A percentile compares a stretch with the other conserved stretches of the same genome.
Conservation (phyloP, 2,113 vertebrate species). For the Muntiacus muntjak region DNA sequence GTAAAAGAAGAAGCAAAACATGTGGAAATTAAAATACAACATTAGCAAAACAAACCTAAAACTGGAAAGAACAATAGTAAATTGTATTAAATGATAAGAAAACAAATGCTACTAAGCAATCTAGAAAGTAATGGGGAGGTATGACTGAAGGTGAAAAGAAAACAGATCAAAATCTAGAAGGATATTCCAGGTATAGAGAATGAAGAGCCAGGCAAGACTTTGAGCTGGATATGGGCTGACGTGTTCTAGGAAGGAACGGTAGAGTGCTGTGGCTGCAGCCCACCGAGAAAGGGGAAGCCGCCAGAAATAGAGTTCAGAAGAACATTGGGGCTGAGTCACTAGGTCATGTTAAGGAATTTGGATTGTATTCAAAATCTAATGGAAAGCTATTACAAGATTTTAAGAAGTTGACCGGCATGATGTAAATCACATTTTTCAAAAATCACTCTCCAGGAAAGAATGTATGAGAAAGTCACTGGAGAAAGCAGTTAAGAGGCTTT, state of each 20-base stretch:
- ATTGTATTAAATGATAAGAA: neutral
- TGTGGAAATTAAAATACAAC: neutral
- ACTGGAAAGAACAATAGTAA: neutral
- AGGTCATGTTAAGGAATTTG: constrained; percentile 21
- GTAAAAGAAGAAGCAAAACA: neutral
- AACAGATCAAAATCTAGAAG: neutral
- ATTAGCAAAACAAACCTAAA: neutral
- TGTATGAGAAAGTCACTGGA: neutral
- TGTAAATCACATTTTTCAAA: constrained; percentile 36
- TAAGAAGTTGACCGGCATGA: constrained; percentile 19
- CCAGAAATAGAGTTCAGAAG: neutral
- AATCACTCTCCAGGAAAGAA: neutral
- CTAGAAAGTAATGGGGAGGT: neutral
- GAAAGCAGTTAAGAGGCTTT: neutral
- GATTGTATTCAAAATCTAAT: constrained; percentile 50
- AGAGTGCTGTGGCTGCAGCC: neutral
- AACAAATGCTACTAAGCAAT: neutral
- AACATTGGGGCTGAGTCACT: neutral
- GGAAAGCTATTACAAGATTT: constrained; percentile 48
- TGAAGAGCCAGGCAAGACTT: neutral
- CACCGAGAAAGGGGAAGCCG: neutral
- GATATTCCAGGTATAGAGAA: neutral
- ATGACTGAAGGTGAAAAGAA: neutral
- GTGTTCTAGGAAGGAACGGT: neutral
- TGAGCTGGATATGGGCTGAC: neutral